Evolutionary conservation across 2,888 invertebrate species (phyloP).

Genomic region (Trimorus sp.): DNA sequence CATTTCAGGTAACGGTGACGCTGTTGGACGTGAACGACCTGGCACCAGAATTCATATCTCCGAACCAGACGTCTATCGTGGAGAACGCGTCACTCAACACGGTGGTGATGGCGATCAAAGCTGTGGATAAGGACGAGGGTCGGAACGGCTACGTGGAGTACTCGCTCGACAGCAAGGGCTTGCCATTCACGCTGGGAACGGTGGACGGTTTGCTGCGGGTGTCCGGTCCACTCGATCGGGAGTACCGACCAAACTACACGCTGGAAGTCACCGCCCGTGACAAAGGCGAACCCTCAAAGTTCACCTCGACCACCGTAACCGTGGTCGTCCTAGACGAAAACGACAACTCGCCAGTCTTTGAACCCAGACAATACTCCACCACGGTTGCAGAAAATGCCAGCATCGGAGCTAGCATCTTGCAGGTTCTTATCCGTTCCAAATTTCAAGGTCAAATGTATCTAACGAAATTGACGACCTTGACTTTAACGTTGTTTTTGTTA

Average conservation of each 20-base stretch:
- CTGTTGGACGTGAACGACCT: constrained; percentile 96
- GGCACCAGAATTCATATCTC: constrained; percentile 92
- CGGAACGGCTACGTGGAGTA: constrained; percentile 96
- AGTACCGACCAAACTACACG: constrained; percentile 88
- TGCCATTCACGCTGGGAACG: constrained; percentile 91
- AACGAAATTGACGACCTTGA: too few species aligned
- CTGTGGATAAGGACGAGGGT: constrained; percentile 94
- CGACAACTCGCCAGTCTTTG: constrained; percentile 94
- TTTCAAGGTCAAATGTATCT: not conserved
- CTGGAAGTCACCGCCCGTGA: constrained; percentile 92
- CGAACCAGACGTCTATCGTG: constrained; percentile 89
- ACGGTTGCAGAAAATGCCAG: constrained; percentile 96
- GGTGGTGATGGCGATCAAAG: constrained; percentile 94
- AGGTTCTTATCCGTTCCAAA: constrained; percentile 81
- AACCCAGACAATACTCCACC: constrained; percentile 94
- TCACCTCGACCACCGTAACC: constrained; percentile 86
- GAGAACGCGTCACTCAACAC: constrained; percentile 94
- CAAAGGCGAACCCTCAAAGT: constrained; percentile 91
- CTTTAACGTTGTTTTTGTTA: too few species aligned
- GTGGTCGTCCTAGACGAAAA: constrained; percentile 93
- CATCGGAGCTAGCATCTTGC: constrained; percentile 94
- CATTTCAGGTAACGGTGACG: constrained; percentile 89
- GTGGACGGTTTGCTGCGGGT: constrained; percentile 94
- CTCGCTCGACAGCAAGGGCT: constrained; percentile 83
- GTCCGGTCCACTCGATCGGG: constrained; percentile 93